phyloP scores from a whole-genome alignment of 1,140 invertebrate genomes.

The Drosophila nannoptera region DNA sequence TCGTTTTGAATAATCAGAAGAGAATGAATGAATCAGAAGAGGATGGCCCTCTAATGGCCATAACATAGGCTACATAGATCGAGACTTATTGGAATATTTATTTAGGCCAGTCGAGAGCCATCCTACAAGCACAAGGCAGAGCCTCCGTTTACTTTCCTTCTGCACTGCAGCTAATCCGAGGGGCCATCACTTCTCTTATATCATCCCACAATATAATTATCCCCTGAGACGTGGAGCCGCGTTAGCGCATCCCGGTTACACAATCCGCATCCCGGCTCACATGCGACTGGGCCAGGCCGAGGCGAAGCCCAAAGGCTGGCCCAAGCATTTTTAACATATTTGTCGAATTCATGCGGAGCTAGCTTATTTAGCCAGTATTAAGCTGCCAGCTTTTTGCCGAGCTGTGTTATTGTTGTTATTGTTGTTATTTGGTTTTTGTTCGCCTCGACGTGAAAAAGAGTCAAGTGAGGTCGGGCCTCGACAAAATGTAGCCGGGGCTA shows the following conservation, averaged over 20 bases:
- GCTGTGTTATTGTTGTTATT: constrained; percentile 13
- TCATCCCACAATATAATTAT: neutral
- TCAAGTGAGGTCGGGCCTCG: constrained; percentile 69
- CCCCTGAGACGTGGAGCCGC: constrained; percentile 7
- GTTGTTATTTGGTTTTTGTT: constrained; percentile 38
- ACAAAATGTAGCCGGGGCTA: constrained; percentile 64
- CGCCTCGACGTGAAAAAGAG: constrained; percentile 70
- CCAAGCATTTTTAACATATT: constrained; percentile 35
- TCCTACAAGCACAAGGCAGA: too few relatives aligned
- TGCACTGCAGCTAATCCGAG: too few relatives aligned
- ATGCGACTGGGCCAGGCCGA: neutral
- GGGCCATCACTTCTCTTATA: neutral
- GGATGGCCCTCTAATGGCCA: too few relatives aligned
- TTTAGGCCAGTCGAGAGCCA: too few relatives aligned
- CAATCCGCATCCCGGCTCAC: constrained; percentile 29
- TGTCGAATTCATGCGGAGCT: constrained; percentile 28
- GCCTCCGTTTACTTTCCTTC: too few relatives aligned
- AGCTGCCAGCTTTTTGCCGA: constrained; percentile 22
- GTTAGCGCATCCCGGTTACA: constrained; percentile 38
- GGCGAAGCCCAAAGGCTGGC: neutral
- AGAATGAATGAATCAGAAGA: too few relatives aligned
- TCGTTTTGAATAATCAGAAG: too few relatives aligned
- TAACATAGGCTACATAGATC: too few relatives aligned
- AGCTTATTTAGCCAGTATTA: constrained; percentile 29
- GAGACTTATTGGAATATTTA: too few relatives aligned